Evolutionary conservation across 2,113 vertebrate genomes (phyloP).

Genomic region (Aleadryas rufinucha): DNA sequence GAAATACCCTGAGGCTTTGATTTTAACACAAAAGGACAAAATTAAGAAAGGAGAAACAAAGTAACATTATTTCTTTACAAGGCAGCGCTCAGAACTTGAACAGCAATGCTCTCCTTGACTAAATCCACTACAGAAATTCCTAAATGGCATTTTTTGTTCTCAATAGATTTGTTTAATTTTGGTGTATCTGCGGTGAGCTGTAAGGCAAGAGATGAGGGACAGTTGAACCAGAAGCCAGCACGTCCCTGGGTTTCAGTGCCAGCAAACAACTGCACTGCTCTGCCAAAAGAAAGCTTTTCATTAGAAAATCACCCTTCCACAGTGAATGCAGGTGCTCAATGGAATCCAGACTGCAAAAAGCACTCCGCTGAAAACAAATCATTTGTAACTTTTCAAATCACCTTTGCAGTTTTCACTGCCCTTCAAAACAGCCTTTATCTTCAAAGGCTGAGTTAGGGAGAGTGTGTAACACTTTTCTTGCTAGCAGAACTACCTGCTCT

Average conservation of each 20-base stretch:
- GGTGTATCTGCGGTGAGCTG: not conserved
- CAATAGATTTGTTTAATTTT: not conserved
- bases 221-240: not conserved
- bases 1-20: not conserved
- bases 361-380: not conserved
- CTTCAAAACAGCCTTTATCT: not conserved
- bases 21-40: not conserved
- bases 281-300: not conserved
- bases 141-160: not conserved
- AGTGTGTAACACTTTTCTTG: fast-evolving
- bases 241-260: fast-evolving
- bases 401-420: not conserved
- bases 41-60: not conserved
- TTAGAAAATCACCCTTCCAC: not conserved
- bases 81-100: not conserved
- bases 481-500: not conserved
- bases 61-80: not conserved
- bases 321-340: not conserved
- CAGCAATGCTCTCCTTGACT: not conserved
- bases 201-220: not conserved
- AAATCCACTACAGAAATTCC: not conserved
- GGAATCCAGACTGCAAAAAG: not conserved
- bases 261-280: not conserved
- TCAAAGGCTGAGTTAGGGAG: not conserved
- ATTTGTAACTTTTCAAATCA: not conserved